Base-by-base conservation (phyloP, 2,888 invertebrate species). In the Drosophila borborema region DNA sequence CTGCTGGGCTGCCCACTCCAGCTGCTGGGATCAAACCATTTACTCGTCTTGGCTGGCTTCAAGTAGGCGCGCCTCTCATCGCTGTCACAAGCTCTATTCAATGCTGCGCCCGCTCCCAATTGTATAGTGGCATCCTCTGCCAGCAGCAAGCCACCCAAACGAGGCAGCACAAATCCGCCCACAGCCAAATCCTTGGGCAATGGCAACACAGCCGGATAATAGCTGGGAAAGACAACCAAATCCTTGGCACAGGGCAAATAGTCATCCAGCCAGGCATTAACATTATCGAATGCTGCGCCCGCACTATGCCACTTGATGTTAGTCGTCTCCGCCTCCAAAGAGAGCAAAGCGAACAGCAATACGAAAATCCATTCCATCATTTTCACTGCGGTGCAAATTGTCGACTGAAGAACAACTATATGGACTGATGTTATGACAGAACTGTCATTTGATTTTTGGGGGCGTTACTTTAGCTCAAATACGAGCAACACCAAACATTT, bases 21-120 rank as follows among this genome's bases (percentile, higher is more conserved):
- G 54, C 82, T 93, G 38, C 59, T 66, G 4, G 93, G 92, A 82
- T 92, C 91, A 65, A 92, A 93, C 93, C 93, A 93, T 67, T 89
- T 89, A 31, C 85, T 89, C 0, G 82, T 65, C 9, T 72, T 77
- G 6, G 86, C 79, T 2, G 68, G 45, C 71, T 83, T 90, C 1
- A 92, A 49, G 56, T 74, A 75, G 0, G 92, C 92, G 0, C 77
- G 79, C 28, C 64, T 65, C 0, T 77, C 75, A 6, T 82, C 82
- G 43, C 87, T 90, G 16, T 79, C 82, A 72, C 92, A 92, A 2
- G 69, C 63, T 2, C 77, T 55, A 34, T 82, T 86, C 23, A 91
- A 72, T 6, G 75, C 77, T 1, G 8, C 8, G 1, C 51, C 43
- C 1, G 53, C 12, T 0, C 40, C 68, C 34, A 84, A 58, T 1